phyloP scores from a whole-genome alignment of 2,888 invertebrate species.

The Cinara cedri region DNA sequence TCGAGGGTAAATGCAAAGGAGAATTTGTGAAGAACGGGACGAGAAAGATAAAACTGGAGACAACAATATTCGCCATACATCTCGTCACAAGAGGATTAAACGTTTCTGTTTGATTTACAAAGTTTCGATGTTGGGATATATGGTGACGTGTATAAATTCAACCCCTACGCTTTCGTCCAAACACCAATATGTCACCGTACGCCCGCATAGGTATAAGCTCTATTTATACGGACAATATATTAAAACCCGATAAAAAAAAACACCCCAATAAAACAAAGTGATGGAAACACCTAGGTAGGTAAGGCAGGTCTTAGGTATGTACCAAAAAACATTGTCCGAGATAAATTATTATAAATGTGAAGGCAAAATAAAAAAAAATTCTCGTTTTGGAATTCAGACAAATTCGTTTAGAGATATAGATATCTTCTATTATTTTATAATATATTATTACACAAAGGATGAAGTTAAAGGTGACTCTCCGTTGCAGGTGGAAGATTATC shows the following conservation, averaged over 20 bases:
- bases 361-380: neutral
- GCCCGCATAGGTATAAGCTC: conserved; percentile 16
- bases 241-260: neutral
- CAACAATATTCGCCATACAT: conserved; percentile 18
- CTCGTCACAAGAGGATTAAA: conserved; percentile 22
- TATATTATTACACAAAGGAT: too few species aligned
- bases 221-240: conserved; percentile 27
- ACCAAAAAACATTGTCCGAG: neutral
- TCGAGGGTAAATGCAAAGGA: too few species aligned
- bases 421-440: too few species aligned
- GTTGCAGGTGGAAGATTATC: too few species aligned
- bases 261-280: neutral
- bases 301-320: too few species aligned
- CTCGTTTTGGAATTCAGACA: neutral
- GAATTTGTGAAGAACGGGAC: too few species aligned
- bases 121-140: neutral
- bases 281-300: too few species aligned
- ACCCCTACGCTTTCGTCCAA: neutral
- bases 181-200: neutral
- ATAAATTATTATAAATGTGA: neutral
- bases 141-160: conserved; percentile 29
- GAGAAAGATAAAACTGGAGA: conserved; percentile 10
- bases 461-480: too few species aligned
- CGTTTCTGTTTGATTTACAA: conserved; percentile 34
- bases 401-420: neutral